Evolutionary conservation across 2,113 vertebrate species (phyloP).

Genomic region (Aphelocoma coerulescens): DNA sequence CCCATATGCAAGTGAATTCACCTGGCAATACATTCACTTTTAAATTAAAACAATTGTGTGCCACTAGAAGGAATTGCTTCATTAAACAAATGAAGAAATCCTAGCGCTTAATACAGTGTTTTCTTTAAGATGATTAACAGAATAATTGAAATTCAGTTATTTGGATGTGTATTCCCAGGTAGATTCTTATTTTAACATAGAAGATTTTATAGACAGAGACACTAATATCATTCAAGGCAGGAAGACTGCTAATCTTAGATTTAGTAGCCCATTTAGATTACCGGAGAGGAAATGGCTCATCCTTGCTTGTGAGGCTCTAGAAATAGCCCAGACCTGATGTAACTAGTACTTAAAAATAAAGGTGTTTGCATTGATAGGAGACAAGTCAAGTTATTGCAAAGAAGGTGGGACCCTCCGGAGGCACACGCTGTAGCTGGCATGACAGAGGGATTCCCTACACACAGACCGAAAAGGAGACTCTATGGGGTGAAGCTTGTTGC

Average conservation of each 20-base stretch:
- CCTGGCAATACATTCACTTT: not conserved
- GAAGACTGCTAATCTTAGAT: conserved; percentile 30
- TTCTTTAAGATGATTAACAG: not conserved
- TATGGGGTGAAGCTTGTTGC: not conserved
- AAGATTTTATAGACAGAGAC: not conserved
- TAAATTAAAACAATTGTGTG: not conserved
- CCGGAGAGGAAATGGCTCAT: conserved; percentile 21
- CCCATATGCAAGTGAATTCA: not conserved
- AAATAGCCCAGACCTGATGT: conserved; percentile 30
- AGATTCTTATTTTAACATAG: not conserved
- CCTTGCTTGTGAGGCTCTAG: not conserved
- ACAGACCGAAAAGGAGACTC: not conserved
- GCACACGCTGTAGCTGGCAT: accelerated
- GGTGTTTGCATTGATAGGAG: not conserved
- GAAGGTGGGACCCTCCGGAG: not conserved
- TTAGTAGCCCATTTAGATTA: conserved; percentile 36
- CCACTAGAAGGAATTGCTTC: not conserved
- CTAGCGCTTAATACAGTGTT: not conserved
- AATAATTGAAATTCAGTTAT: not conserved
- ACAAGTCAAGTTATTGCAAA: not conserved
- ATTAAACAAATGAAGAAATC: not conserved
- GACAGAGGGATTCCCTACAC: not conserved
- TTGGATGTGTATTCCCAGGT: not conserved
- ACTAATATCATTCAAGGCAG: conserved; percentile 8
- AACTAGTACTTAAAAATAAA: conserved; percentile 47